Evolutionary conservation across 2,888 invertebrate genomes (phyloP), one percentile per base, ranked within the genome.

Genomic region (Serrognathus titanus): DNA sequence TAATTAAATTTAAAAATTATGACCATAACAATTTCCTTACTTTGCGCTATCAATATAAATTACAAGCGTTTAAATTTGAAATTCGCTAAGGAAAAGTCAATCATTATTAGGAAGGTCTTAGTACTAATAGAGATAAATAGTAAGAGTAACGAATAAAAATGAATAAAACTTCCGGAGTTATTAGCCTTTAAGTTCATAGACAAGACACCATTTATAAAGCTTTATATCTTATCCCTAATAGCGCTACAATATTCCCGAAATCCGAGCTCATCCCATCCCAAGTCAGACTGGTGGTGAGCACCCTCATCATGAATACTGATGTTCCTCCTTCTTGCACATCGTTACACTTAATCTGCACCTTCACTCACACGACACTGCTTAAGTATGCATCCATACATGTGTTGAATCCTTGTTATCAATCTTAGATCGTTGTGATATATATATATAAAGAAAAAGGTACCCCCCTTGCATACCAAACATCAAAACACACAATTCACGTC

Each of bases 201-300:
- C 60, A 51, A 56, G 55, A 59, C 61, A 59, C 63, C 66, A 68
- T 68, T 68, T 68, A 68, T 68, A 68, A 68, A 63, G 68, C 66
- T 68, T 68, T 66, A 65, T 64, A 66, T 63, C 61, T 66, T 65
- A 64, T 63, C 64, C 63, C 57, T 57, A 60, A 60, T 64, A 63
- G 59, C 58, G 62, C 59, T 64, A 64, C 62, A 60, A 64, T 64
- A 64, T 64, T 61, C 62, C 57, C 60, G 54, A 60, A 64, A 64
- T 62, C 62, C 64, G 57, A 50, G 58, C 59, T 61, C 63, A 63
- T 63, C 56, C 62, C 55, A 59, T 59, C 59, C 59, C 53, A 58
- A 60, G 58, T 60, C 60, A 58, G 59, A 61, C 57, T 60, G 61
- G 60, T 57, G 60, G 58, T 57, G 61, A 53, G 58, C 57, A 50